Evolutionary conservation across 2,113 vertebrate genomes (phyloP), one percentile per base, ranked within the genome.

Genomic region (Symphodus melops): DNA sequence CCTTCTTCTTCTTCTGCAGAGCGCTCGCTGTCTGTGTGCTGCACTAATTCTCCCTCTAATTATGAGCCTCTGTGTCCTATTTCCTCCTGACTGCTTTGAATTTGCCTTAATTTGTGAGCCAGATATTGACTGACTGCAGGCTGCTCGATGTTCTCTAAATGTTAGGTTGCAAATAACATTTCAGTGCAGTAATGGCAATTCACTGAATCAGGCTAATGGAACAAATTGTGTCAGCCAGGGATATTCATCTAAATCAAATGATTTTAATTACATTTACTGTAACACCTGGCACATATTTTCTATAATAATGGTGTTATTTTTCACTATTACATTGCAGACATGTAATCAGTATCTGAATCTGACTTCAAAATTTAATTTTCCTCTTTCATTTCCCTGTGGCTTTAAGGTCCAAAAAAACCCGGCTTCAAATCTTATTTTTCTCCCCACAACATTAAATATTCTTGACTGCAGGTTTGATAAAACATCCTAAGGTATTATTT

Each of bases 81-180:
- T 66, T 74, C 73, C 53, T 44, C 61, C 39, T 44, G 33, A 77
- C 71, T 68, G 68, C 8, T 82, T 72, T 48, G 58, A 59, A 63
- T 73, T 78, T 68, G 10, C 46, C 75, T 77, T 68, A 65, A 79
- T 77, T 76, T 75, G 48, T 54, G 41, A 59, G 17, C 9, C 58
- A 60, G 56, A 67, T 79, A 63, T 57, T 13, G 25, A 64, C n/a
- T 23, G 68, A n/a, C 81, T 69, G 64, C 58, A 65, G 75, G 79
- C 81, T 36, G 74, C 19, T 36, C 9, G 0, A 0, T 73, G 68
- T 44, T 68, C 60, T 48, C 44, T 19, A 6, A 69, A 85, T 65
- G 72, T 57, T 57, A 56, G 60, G 33, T n/a, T 68, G 37, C 39
- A 73, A 76, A 82, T 52, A 51, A 65, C 23, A 68, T 8, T 77